Base-by-base conservation (phyloP, 2,113 vertebrate genomes). In the Osmerus mordax region DNA sequence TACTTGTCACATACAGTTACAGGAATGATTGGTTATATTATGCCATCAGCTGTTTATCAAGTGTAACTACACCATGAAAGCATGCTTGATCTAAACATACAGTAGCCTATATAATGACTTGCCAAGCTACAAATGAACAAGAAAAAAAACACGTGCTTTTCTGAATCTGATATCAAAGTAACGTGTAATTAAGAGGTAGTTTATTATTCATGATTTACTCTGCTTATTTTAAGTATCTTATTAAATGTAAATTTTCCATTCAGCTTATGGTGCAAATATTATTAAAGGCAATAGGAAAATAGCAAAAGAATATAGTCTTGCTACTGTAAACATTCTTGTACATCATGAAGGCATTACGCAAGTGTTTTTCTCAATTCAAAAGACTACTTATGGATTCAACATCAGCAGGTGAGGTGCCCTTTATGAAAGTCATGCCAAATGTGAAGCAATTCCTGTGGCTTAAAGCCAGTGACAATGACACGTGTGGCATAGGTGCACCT, bases 371-470 rank as follows among this genome's bases (percentile, higher is more conserved):
- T 59, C 21, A 9, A 3, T 63, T 63, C 29, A 15, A 41, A n/a
- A 25, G 29, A 2, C 7, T 11, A 19, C 19, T 29, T n/a, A 41
- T 68, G 25, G 23, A 16, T 6, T 65, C 14, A 5, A 28, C 13
- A 52, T 88, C 78, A 92, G 65, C 94, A 95, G 36, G 25, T 78
- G 4, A 19, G 53, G 0, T 77, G 41, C 0, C 70, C 59, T 0
- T 7, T 8, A 1, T 75, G 78, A 74, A 95, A 94, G 67, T 90
- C 82, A 0, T 69, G 75, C 94, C 93, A 95, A 0, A 83, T 2
- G 0, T 0, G 0, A 0, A 91, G 75, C 59, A 93, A 77, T 0
- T 89, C 67, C 0, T 0, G 0, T 0, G 93, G 87, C 0, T 16
- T n/a, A 52, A 88, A 94, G 2, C 79, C 87, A 0, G 90, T 90